Evolutionary conservation across 2,797 vertebrate genomes (phyloP).

Genomic region (Ctenosaura bakeri): DNA sequence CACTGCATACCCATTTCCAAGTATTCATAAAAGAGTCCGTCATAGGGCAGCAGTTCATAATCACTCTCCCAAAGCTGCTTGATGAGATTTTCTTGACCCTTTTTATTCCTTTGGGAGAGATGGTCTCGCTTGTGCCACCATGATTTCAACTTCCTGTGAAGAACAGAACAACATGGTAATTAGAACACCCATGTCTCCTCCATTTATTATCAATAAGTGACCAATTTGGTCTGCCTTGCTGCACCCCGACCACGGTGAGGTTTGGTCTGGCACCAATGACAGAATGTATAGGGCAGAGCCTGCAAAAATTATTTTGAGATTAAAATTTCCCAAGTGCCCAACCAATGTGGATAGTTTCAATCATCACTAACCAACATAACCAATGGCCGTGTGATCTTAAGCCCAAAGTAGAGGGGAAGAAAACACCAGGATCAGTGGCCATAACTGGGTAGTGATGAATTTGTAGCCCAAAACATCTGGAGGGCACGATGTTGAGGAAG

Average conservation of each 20-base stretch:
- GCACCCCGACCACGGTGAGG: not conserved
- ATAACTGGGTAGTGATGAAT: not conserved
- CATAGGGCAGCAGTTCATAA: conserved; percentile 62
- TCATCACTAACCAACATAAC: not conserved
- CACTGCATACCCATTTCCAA: conserved; percentile 72
- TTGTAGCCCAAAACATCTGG: not conserved
- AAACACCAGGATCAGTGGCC: not conserved
- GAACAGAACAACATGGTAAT: not conserved
- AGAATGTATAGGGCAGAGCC: not conserved
- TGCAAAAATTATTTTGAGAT: not conserved
- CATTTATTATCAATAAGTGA: not conserved
- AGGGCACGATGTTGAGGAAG: not conserved
- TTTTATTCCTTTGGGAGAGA: not conserved
- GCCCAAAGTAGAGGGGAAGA: not conserved
- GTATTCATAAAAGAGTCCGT: conserved; percentile 71
- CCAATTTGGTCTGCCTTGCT: not conserved
- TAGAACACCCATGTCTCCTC: not conserved
- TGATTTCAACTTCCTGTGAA: conserved; percentile 67
- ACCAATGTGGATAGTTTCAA: not conserved
- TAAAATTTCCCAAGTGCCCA: not conserved
- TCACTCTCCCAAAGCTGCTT: conserved; percentile 61
- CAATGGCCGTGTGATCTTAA: too few relatives aligned
- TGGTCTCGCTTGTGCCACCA: conserved; percentile 66
- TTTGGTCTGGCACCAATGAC: not conserved
- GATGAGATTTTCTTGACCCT: accelerated